These are phyloP conservation scores for Chelidonichthys spinosus DNA, from an alignment of 2,797 vertebrate species.

Conservation along the genomic window DNA sequence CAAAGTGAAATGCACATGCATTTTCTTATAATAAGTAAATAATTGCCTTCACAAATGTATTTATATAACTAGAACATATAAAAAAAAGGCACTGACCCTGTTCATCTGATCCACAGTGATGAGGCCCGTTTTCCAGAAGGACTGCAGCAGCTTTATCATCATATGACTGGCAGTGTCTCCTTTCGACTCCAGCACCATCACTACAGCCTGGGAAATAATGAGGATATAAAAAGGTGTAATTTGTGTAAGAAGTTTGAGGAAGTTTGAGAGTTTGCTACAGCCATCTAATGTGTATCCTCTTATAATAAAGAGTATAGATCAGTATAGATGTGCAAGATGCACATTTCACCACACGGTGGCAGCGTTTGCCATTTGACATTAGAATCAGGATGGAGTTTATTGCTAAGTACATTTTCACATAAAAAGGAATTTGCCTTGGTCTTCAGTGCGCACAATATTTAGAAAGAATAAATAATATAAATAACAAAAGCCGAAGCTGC, in stretches of 20 bases:
- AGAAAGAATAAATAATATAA: too few relatives aligned
- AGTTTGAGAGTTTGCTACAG: background rate
- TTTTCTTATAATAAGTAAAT: background rate
- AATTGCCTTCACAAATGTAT: background rate
- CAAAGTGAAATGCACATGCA: background rate
- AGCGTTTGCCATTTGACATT: slow-evolving; percentile 31
- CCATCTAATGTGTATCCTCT: background rate
- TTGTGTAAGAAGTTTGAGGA: background rate
- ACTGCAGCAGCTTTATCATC: slow-evolving; percentile 89
- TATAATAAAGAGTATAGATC: background rate
- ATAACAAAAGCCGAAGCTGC: background rate
- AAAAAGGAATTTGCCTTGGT: too few relatives aligned
- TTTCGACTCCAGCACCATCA: slow-evolving; percentile 91
- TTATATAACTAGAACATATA: background rate
- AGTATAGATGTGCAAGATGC: background rate
- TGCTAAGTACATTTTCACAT: too few relatives aligned
- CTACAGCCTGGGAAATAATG: slow-evolving; percentile 78
- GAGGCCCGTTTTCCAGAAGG: slow-evolving; percentile 88
- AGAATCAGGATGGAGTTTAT: too few relatives aligned
- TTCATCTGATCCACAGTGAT: slow-evolving; percentile 94
- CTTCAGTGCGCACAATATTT: too few relatives aligned
- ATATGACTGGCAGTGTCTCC: slow-evolving; percentile 84
- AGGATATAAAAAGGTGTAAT: background rate
- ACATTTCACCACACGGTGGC: slow-evolving; percentile 50
- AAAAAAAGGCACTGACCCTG: slow-evolving; percentile 75